Evolutionary conservation across 2,113 vertebrate genomes (phyloP).

Genomic region (Nipponia nippon): DNA sequence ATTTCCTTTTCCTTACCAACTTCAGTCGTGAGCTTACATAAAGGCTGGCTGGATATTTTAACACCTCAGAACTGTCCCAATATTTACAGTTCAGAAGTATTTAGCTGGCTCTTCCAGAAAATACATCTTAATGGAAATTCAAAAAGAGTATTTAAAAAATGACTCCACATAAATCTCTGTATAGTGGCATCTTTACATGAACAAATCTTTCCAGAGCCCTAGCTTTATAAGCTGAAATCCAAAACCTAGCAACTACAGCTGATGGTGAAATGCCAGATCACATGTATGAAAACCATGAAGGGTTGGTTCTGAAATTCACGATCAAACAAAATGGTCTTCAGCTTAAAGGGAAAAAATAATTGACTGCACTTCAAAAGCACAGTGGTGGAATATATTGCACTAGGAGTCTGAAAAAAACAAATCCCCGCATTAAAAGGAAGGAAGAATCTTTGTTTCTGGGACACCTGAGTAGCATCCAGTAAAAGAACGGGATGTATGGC

Average conservation of each 20-base stretch:
- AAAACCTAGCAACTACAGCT: conserved; percentile 7
- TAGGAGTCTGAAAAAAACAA: neutral
- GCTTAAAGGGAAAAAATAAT: neutral
- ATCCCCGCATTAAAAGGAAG: neutral
- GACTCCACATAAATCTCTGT: neutral
- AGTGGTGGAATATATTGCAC: neutral
- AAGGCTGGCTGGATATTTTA: neutral
- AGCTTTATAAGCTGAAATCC: neutral
- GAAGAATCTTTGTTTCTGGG: neutral
- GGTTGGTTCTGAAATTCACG: conserved; percentile 32
- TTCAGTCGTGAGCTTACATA: neutral
- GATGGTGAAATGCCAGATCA: conserved; percentile 18
- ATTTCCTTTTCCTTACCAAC: neutral
- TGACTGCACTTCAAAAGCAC: neutral
- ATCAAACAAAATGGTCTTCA: conserved; percentile 21
- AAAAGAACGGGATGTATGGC: neutral
- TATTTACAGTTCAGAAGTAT: neutral
- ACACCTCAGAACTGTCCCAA: neutral
- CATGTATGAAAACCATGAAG: neutral
- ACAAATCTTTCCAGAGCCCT: neutral
- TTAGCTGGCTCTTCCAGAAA: neutral
- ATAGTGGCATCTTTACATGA: neutral
- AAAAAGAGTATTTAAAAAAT: neutral
- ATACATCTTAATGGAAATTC: neutral
- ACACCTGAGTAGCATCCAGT: neutral